Base-by-base conservation (phyloP, 2,888 invertebrate species). In the Nomada hirtipes region DNA sequence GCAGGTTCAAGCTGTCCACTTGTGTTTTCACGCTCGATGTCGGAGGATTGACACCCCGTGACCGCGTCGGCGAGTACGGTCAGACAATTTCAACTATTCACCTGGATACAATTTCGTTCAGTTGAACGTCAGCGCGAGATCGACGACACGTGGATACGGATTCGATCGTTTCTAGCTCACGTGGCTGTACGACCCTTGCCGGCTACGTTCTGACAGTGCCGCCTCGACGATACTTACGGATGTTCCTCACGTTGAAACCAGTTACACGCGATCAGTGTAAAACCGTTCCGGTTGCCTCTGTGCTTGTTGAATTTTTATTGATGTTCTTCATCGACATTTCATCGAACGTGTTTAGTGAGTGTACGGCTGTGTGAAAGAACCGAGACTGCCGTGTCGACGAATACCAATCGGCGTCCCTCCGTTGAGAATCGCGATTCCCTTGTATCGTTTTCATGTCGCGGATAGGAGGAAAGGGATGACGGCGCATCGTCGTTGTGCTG, bases 391-490 rank as follows among this genome's bases (percentile, higher is more conserved):
- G 23, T 23, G 26, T 15, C 13, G 47, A 47, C 11, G 13, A 15
- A 13, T 83, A 65, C 72, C 76, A 36, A 36, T 7, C 36, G 42
- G 26, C 73, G 26, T 50, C 26, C 42, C 11, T 26, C 36, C 73
- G 26, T 29, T 42, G 60, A 50, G 75, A 3, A 64, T 55, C 64
- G 77, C 65, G 64, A 71, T 59, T 68, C 60, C 79, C 59, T 77
- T 77, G 75, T 53, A 59, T 60, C 73, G 63, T 53, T 71, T 76
- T 59, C 77, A 88, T 88, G 88, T 80, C 82, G 83, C 86, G 83
- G 55, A 72, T 69, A 75, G 86, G 60, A 59, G 86, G 74, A 76
- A 79, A 87, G 88, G 88, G 86, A 89, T 89, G 89, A 89, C 87
- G 81, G 83, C 84, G 88, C 78, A 83, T 63, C 86, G 44, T 67